Percentiles rank a stretch among this genome's conserved stretches.
Conservation (phyloP, 2,888 invertebrate species). For the Geotrupes spiniger region DNA sequence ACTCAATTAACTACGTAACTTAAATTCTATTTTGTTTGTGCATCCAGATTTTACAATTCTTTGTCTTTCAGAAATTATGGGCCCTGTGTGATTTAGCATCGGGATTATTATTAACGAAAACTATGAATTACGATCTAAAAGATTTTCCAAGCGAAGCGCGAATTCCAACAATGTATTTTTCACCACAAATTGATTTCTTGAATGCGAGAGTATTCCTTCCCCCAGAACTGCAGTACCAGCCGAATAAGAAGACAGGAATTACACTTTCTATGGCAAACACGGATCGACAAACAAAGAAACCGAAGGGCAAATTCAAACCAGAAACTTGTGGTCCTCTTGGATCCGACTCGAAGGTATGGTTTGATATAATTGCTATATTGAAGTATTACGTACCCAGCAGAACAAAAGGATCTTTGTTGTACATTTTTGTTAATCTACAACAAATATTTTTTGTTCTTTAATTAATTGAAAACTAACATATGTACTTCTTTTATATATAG, state of each 20-base stretch:
- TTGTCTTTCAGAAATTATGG: slow-evolving; percentile 82
- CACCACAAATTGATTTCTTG: slow-evolving; percentile 69
- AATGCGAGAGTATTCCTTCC: slow-evolving; percentile 82
- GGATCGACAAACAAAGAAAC: slow-evolving; percentile 47
- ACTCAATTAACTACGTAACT: slow-evolving; percentile 77
- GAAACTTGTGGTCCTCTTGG: slow-evolving; percentile 59
- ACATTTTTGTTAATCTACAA: slow-evolving; percentile 1
- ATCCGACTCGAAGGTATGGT: slow-evolving; percentile 57
- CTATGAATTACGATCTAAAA: slow-evolving; percentile 79
- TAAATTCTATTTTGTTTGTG: slow-evolving; percentile 18
- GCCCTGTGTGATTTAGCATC: slow-evolving; percentile 93
- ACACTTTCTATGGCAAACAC: slow-evolving; percentile 49
- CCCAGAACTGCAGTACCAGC: slow-evolving; percentile 66
- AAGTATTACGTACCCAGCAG: neutral
- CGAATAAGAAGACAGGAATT: slow-evolving; percentile 48
- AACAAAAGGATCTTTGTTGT: slow-evolving; percentile 18
- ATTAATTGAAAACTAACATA: slow-evolving; percentile 19
- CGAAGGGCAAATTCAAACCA: slow-evolving; percentile 52
- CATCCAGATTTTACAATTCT: neutral
- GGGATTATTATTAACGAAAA: slow-evolving; percentile 84
- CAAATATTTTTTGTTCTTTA: slow-evolving; percentile 17
- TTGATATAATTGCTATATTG: slow-evolving; percentile 8
- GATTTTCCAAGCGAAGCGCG: slow-evolving; percentile 84
- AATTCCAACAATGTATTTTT: slow-evolving; percentile 89
- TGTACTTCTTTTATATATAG: slow-evolving; percentile 29